Evolutionary conservation across 2,113 vertebrate species (phyloP).

Genomic region (Sturnira hondurensis): DNA sequence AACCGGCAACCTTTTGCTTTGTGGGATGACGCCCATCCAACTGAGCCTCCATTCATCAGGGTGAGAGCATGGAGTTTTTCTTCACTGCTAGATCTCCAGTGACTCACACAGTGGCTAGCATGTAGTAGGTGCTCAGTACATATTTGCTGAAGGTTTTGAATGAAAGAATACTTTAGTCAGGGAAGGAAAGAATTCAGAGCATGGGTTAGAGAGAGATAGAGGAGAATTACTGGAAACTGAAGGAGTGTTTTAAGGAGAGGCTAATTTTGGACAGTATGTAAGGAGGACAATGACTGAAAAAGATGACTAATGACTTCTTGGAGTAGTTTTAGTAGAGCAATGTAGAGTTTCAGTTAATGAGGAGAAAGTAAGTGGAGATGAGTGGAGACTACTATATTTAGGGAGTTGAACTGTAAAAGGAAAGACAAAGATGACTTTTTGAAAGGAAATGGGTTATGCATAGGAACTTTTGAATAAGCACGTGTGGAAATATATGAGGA

Average conservation of each 20-base stretch:
- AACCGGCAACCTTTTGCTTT: too few relatives aligned
- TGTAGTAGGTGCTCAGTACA: background rate
- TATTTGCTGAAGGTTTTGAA: background rate
- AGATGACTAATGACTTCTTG: background rate
- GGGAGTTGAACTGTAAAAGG: background rate
- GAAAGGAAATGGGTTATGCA: background rate
- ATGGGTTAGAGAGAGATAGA: background rate
- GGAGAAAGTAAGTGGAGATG: background rate
- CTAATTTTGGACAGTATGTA: background rate
- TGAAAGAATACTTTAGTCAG: background rate
- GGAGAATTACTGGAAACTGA: background rate
- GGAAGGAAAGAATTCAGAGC: background rate
- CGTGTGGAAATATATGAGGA: background rate
- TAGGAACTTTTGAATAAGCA: background rate
- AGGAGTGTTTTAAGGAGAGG: background rate
- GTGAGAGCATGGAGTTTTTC: background rate
- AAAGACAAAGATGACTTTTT: background rate
- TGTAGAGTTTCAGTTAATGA: background rate
- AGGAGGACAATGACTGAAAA: background rate
- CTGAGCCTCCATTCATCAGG: too few relatives aligned
- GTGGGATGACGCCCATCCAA: too few relatives aligned
- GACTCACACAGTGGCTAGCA: background rate
- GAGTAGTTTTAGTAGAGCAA: background rate
- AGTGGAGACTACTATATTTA: background rate
- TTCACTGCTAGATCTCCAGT: background rate